A percentile compares a stretch with the other conserved stretches of the same genome.
Evolutionary conservation across 1,140 invertebrate genomes (phyloP).

Genomic region (Cotesia vestalis): DNA sequence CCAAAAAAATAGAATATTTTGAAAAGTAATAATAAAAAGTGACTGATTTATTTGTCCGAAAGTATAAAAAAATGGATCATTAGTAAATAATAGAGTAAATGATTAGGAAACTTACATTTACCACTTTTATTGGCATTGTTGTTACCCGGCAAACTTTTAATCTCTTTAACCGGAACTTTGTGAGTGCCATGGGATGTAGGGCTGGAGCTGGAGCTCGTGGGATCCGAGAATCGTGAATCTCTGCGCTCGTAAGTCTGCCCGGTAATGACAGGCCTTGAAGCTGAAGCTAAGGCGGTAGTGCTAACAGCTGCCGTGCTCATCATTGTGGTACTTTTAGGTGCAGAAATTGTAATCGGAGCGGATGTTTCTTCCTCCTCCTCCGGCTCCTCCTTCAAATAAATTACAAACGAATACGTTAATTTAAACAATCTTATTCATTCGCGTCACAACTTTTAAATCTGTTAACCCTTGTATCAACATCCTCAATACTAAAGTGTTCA

Average conservation of each 20-base stretch:
- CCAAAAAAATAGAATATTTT: too few relatives aligned
- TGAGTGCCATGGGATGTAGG: slow-evolving; percentile 28
- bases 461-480: too few relatives aligned
- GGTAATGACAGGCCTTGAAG: slow-evolving; percentile 32
- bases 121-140: slow-evolving; percentile 8
- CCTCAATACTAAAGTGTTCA: too few relatives aligned
- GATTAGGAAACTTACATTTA: slow-evolving; percentile 29
- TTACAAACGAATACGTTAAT: not conserved
- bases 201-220: slow-evolving; percentile 19
- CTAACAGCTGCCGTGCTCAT: slow-evolving; percentile 21
- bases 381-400: slow-evolving; percentile 67
- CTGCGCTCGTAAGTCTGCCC: slow-evolving; percentile 28
- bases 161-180: slow-evolving; percentile 29
- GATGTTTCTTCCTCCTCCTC: slow-evolving; percentile 63
- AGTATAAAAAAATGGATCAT: too few relatives aligned
- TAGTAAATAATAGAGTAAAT: not conserved
- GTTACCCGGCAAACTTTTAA: slow-evolving; percentile 13
- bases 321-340: slow-evolving; percentile 9
- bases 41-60: too few relatives aligned
- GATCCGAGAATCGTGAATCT: slow-evolving; percentile 30
- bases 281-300: slow-evolving; percentile 12
- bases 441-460: too few relatives aligned
- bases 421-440: not conserved
- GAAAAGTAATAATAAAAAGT: too few relatives aligned
- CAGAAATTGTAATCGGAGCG: slow-evolving; percentile 10